Percentiles rank a stretch among this genome's conserved stretches.
Conservation (phyloP, 2,113 vertebrate species). For the Gopherus flavomarginatus region DNA sequence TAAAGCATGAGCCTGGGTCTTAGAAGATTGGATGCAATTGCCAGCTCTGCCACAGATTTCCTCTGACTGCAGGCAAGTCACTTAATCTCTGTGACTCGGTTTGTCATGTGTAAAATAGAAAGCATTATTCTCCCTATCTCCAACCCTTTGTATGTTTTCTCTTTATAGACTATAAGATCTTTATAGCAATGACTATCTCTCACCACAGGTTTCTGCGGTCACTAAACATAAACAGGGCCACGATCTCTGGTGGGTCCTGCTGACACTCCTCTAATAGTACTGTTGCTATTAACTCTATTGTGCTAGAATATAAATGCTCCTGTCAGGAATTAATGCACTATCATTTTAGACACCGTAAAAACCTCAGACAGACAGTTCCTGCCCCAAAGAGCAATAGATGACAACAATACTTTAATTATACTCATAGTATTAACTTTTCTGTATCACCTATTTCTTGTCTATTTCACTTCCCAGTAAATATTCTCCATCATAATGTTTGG, state of each 20-base stretch:
- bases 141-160: background rate
- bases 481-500: background rate
- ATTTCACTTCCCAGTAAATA: background rate
- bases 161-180: background rate
- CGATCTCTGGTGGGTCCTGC: background rate
- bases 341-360: background rate
- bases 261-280: background rate
- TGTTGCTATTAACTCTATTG: background rate
- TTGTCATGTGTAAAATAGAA: background rate
- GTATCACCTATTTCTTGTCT: background rate
- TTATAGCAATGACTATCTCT: background rate
- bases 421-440: background rate
- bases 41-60: background rate
- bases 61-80: background rate
- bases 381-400: background rate
- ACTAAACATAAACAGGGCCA: background rate
- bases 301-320: background rate
- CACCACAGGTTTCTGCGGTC: background rate
- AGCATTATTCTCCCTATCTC: background rate
- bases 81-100: background rate
- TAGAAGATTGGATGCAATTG: background rate
- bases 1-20: background rate
- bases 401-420: too few relatives aligned
- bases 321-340: too few relatives aligned
- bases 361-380: background rate